Evolutionary conservation across 1,140 invertebrate genomes (phyloP).

Genomic region (Psix sp.): DNA sequence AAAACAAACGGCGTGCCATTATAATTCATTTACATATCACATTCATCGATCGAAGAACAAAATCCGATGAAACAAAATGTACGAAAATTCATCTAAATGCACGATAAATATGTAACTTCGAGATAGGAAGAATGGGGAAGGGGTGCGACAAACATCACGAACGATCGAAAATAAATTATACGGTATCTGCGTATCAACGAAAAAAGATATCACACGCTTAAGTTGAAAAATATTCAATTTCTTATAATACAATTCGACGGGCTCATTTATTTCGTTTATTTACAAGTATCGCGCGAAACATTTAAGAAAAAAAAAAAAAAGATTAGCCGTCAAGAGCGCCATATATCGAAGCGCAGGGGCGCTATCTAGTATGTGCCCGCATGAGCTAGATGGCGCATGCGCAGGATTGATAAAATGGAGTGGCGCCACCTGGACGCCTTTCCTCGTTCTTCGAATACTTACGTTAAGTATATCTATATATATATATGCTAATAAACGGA

Average conservation of each 20-base stretch:
- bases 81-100: slow-evolving; percentile 56
- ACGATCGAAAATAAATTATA: slow-evolving; percentile 51
- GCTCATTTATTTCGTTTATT: not conserved
- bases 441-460: slow-evolving; percentile 45
- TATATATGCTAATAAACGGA: slow-evolving; percentile 1
- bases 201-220: slow-evolving; percentile 28
- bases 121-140: not conserved
- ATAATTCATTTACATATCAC: slow-evolving; percentile 38
- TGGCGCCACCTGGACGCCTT: slow-evolving; percentile 3
- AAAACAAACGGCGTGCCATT: not conserved
- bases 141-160: too few relatives aligned
- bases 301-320: not conserved
- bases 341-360: not conserved
- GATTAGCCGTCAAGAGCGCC: not conserved
- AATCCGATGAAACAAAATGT: slow-evolving; percentile 38
- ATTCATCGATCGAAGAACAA: slow-evolving; percentile 39
- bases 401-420: too few relatives aligned
- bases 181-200: slow-evolving; percentile 33
- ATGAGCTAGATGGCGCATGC: slow-evolving; percentile 33
- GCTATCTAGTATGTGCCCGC: slow-evolving; percentile 28
- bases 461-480: slow-evolving; percentile 46
- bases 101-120: slow-evolving; percentile 65
- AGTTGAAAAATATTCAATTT: not conserved
- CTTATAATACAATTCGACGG: not conserved
- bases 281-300: not conserved